These are phyloP conservation scores for Prochilodus magdalenae DNA, from an alignment of 2,113 vertebrate genomes.

Conservation along the genomic window DNA sequence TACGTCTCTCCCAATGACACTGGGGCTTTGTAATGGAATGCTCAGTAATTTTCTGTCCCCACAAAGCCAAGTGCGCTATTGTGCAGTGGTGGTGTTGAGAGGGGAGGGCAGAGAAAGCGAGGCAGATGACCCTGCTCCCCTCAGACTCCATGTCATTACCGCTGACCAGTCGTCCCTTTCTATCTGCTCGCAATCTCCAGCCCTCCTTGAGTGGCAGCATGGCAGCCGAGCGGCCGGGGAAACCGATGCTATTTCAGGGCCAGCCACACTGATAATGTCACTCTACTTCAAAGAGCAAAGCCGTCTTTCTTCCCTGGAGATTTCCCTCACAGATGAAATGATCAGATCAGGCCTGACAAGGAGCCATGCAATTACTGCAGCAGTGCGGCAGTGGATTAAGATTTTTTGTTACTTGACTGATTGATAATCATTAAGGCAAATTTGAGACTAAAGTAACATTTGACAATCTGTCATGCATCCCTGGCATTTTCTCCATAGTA, in stretches of 20 bases:
- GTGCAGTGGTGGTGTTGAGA: conserved; percentile 30
- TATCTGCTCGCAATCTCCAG: conserved; percentile 69
- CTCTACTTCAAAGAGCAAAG: conserved; percentile 80
- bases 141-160: conserved; percentile 73
- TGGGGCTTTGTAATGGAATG: conserved; percentile 47
- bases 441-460: background rate
- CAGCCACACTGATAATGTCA: conserved; percentile 79
- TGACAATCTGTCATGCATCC: conserved; percentile 17
- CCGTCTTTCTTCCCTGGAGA: conserved; percentile 73
- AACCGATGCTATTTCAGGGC: conserved; percentile 77
- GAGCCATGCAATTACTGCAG: conserved; percentile 52
- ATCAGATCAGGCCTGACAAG: conserved; percentile 70
- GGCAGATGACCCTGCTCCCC: conserved; percentile 60
- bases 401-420: conserved; percentile 17
- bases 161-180: conserved; percentile 72
- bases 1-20: conserved; percentile 32
- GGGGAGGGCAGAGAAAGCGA: background rate
- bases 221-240: conserved; percentile 39
- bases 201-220: conserved; percentile 67
- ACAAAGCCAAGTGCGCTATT: conserved; percentile 43
- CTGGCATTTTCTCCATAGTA: background rate
- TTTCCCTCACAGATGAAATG: conserved; percentile 73
- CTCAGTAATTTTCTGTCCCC: conserved; percentile 54
- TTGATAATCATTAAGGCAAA: conserved; percentile 38
- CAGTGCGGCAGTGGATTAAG: conserved; percentile 61